Conservation (phyloP, 2,797 vertebrate species). For the Periparus ater region DNA sequence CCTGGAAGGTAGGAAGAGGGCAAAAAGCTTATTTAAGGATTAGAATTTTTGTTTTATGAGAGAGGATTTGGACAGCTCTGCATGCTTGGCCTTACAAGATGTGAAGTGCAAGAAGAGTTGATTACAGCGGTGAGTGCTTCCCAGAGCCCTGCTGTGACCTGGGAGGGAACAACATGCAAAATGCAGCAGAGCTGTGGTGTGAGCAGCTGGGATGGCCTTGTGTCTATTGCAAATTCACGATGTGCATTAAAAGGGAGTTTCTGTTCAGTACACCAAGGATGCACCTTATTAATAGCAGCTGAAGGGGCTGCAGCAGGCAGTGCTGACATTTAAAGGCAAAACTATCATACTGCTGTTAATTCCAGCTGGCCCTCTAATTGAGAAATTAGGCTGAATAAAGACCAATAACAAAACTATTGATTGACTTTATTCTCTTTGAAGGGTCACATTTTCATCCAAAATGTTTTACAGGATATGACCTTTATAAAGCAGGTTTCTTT, state of each 20-base stretch:
- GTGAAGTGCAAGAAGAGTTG: background rate
- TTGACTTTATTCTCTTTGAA: background rate
- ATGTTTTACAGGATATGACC: background rate
- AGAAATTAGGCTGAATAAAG: background rate
- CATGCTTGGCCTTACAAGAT: background rate
- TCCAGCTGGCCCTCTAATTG: background rate
- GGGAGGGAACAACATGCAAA: background rate
- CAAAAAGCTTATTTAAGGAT: slow-evolving; percentile 28
- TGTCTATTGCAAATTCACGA: background rate
- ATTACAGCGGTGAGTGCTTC: background rate
- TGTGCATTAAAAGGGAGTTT: background rate
- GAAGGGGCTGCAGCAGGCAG: background rate
- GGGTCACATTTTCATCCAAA: background rate
- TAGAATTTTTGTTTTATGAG: background rate
- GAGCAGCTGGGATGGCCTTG: background rate
- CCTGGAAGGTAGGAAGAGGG: background rate
- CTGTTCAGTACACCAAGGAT: background rate
- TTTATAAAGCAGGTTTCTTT: background rate
- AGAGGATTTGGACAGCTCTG: background rate
- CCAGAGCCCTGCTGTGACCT: background rate
- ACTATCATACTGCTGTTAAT: background rate
- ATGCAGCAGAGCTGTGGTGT: background rate
- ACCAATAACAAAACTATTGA: background rate
- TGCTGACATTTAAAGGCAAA: background rate
- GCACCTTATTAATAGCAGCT: background rate